Evolutionary conservation across 2,113 vertebrate genomes (phyloP).

Genomic region (Pelecanus crispus): DNA sequence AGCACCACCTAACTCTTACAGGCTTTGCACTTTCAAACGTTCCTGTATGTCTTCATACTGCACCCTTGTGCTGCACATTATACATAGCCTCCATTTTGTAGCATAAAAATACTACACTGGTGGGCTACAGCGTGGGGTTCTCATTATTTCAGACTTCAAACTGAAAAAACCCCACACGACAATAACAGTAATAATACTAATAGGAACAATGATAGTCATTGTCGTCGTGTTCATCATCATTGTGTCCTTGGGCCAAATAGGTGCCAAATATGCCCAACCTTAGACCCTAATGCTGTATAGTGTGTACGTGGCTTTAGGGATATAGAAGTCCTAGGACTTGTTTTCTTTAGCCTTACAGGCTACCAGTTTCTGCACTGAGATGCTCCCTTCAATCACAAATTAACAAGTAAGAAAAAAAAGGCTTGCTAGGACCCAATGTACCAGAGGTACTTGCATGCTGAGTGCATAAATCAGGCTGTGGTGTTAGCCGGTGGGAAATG

Average conservation of each 20-base stretch:
- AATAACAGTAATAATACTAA: background rate
- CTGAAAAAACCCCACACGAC: rapidly evolving
- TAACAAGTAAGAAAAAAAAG: background rate
- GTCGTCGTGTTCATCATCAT: background rate
- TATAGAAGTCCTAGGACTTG: background rate
- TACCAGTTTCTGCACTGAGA: background rate
- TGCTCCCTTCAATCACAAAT: background rate
- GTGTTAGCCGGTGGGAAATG: background rate
- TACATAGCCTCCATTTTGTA: background rate
- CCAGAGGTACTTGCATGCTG: background rate
- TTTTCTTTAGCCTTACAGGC: background rate
- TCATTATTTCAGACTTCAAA: background rate
- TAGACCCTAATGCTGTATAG: background rate
- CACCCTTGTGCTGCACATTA: background rate
- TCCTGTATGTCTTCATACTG: background rate
- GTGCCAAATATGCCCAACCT: background rate
- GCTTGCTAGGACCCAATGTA: background rate
- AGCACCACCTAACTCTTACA: background rate
- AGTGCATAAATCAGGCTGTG: background rate
- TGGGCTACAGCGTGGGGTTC: background rate
- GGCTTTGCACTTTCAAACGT: background rate
- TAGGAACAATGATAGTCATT: background rate
- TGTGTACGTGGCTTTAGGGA: background rate
- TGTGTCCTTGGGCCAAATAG: background rate
- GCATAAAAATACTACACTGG: background rate